These are phyloP conservation scores for Heliocidaris tuberculata DNA, from an alignment of 35 echinoderm and acorn worm species.

Conservation along the genomic window DNA sequence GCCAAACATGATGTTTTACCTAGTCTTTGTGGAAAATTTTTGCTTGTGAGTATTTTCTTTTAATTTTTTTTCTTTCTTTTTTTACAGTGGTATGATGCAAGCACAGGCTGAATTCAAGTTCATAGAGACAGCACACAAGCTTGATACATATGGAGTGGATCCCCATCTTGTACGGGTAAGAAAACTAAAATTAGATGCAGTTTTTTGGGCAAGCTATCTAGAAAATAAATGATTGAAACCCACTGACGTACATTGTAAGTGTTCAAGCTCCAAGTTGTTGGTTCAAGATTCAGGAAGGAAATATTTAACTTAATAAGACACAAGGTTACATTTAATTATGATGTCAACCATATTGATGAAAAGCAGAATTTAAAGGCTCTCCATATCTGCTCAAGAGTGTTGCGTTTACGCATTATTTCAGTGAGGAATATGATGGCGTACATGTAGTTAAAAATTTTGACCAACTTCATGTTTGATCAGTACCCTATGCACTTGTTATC, in stretches of 20 bases:
- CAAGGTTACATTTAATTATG: background rate
- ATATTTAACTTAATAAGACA: background rate
- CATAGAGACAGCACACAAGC: conserved; percentile 59
- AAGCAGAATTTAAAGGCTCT: too few species aligned
- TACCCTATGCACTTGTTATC: too few species aligned
- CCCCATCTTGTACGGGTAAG: conserved; percentile 76
- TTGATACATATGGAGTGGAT: conserved; percentile 77
- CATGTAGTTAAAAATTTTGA: too few species aligned
- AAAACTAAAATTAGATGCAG: background rate
- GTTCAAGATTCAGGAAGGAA: background rate
- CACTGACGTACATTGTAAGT: too few species aligned
- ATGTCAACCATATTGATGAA: too few species aligned
- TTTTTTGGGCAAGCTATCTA: background rate
- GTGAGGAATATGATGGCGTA: too few species aligned
- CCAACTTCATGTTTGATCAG: too few species aligned
- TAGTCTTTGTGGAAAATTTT: too few species aligned
- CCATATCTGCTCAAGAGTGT: too few species aligned
- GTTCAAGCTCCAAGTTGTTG: background rate
- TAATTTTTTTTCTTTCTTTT: too few species aligned
- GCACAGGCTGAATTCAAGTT: conserved; percentile 66
- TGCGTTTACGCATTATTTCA: too few species aligned
- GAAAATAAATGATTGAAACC: background rate
- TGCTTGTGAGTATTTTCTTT: background rate
- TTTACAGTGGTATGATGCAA: conserved; percentile 53
- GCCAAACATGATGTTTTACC: too few species aligned